A percentile compares a stretch with the other conserved stretches of the same genome.
phyloP scores from a whole-genome alignment of 2,888 invertebrate genomes.

The Apotomis capreana region DNA sequence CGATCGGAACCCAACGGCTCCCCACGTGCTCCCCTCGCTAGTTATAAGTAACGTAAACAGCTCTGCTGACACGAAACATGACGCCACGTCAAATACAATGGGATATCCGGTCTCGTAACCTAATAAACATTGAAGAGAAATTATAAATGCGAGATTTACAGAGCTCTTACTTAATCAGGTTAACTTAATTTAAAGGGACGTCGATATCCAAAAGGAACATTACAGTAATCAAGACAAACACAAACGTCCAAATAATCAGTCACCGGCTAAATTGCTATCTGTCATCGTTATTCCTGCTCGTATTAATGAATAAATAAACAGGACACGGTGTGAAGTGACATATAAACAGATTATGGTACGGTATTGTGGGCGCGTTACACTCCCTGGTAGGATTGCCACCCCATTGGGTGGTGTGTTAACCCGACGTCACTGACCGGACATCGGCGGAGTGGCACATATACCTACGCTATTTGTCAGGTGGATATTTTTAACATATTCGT shows the following conservation, averaged over 20 bases:
- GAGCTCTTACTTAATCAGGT: constrained; percentile 17
- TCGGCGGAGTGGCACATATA: constrained; percentile 46
- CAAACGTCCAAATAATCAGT: constrained; percentile 25
- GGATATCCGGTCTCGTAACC: constrained; percentile 68
- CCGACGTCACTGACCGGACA: constrained; percentile 64
- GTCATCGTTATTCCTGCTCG: constrained; percentile 28
- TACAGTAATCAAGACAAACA: background rate
- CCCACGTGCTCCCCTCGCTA: constrained; percentile 59
- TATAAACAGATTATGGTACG: constrained; percentile 44
- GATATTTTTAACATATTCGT: constrained; percentile 35
- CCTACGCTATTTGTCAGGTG: constrained; percentile 55
- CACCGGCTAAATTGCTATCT: constrained; percentile 31
- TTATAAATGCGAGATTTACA: constrained; percentile 22
- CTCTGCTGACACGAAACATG: constrained; percentile 70
- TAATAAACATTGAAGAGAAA: constrained; percentile 43
- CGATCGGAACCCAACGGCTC: constrained; percentile 60
- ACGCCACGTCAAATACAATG: constrained; percentile 66
- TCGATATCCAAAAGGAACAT: background rate
- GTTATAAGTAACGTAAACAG: constrained; percentile 74
- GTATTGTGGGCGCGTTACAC: constrained; percentile 43
- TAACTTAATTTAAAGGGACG: background rate
- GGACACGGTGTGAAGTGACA: constrained; percentile 43
- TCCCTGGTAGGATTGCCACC: constrained; percentile 46
- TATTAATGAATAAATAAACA: constrained; percentile 29
- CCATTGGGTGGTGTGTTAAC: constrained; percentile 51